Percentiles rank a stretch among this genome's conserved stretches.
phyloP scores from a whole-genome alignment of 2,113 vertebrate genomes.

The Rhinoptilus africanus region DNA sequence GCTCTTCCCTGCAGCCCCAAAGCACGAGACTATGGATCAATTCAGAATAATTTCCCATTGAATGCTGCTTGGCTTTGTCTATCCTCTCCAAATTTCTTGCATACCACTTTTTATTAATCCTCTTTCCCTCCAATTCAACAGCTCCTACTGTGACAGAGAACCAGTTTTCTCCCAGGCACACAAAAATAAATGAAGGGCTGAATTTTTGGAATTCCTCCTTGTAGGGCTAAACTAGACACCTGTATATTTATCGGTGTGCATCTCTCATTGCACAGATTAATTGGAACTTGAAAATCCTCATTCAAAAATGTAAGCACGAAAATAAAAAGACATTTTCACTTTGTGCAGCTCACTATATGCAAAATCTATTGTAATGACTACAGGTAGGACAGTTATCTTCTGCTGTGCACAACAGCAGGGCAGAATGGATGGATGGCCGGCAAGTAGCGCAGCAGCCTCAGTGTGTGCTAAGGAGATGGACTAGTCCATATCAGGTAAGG shows the following conservation, averaged over 20 bases:
- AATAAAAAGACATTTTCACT: background rate
- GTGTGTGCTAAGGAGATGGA: background rate
- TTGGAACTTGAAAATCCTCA: background rate
- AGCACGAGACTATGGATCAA: background rate
- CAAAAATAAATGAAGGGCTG: background rate
- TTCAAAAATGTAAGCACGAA: background rate
- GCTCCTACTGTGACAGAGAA: background rate
- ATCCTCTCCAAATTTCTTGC: background rate
- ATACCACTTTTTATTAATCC: background rate
- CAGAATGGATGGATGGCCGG: background rate
- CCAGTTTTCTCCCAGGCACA: background rate
- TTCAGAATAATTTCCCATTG: background rate
- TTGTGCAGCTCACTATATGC: background rate
- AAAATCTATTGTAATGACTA: background rate
- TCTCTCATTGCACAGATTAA: background rate
- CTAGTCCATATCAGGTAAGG: too few relatives aligned
- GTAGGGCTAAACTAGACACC: background rate
- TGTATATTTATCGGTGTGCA: background rate
- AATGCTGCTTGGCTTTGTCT: background rate
- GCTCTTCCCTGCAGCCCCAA: background rate
- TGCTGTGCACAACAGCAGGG: background rate
- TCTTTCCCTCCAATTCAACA: background rate
- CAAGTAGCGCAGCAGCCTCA: rapidly evolving
- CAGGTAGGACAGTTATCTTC: background rate
- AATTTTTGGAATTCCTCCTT: background rate